A percentile compares a stretch with the other conserved stretches of the same genome.
These are phyloP conservation scores for Parasteatoda tepidariorum DNA, from an alignment of 1,140 invertebrate species.

Conservation along the genomic window DNA sequence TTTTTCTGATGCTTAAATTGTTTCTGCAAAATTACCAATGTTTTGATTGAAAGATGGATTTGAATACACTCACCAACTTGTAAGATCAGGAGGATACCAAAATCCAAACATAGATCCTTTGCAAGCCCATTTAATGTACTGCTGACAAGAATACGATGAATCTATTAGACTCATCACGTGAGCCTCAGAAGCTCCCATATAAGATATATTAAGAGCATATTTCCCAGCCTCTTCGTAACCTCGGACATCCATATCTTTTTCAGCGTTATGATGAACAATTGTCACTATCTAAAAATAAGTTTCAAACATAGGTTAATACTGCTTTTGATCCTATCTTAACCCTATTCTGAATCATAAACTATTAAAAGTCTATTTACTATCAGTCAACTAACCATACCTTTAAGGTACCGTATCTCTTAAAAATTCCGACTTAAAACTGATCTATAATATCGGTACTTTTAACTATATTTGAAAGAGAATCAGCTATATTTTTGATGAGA, in stretches of 20 bases:
- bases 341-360: background rate
- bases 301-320: too few relatives aligned
- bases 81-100: conserved; percentile 62
- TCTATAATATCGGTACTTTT: too few relatives aligned
- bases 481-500: too few relatives aligned
- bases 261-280: conserved; percentile 62
- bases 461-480: too few relatives aligned
- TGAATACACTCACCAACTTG: conserved; percentile 51
- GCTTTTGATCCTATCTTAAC: background rate
- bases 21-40: too few relatives aligned
- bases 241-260: conserved; percentile 43
- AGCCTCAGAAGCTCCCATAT: conserved; percentile 23
- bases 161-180: conserved; percentile 60
- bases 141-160: conserved; percentile 63
- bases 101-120: conserved; percentile 64
- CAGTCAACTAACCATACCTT: too few relatives aligned
- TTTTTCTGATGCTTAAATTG: too few relatives aligned
- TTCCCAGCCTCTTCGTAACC: conserved; percentile 62
- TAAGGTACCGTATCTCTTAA: too few relatives aligned
- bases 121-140: conserved; percentile 63
- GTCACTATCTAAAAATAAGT: conserved; percentile 52
- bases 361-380: background rate
- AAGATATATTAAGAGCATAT: conserved; percentile 60
- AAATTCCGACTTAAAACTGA: too few relatives aligned
- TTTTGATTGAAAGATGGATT: too few relatives aligned